Percentiles rank a stretch among this genome's conserved stretches.
Conservation (phyloP, 2,797 vertebrate species). For the Etheostoma nigrum region DNA sequence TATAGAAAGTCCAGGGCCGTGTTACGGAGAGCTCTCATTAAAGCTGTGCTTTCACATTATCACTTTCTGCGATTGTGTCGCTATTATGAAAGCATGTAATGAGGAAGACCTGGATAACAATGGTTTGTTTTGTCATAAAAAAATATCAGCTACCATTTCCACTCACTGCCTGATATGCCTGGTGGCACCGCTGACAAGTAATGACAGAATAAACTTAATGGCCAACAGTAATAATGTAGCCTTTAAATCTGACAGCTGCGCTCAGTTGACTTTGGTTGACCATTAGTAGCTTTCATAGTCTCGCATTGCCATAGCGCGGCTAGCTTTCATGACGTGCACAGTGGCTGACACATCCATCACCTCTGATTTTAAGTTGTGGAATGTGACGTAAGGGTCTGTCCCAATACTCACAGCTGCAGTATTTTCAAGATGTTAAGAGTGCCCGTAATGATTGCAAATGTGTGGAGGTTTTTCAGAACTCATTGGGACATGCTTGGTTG, state of each 20-base stretch:
- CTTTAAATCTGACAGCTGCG: slow-evolving; percentile 51
- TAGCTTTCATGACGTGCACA: slow-evolving; percentile 10
- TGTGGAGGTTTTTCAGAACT: not conserved
- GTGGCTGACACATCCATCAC: slow-evolving; percentile 21
- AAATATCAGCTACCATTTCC: slow-evolving; percentile 57
- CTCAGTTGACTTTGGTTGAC: slow-evolving; percentile 19
- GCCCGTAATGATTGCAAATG: not conserved
- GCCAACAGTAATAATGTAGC: slow-evolving; percentile 36
- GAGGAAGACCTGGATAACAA: slow-evolving; percentile 37
- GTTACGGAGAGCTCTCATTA: slow-evolving; percentile 32
- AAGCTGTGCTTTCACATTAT: slow-evolving; percentile 23
- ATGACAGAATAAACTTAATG: slow-evolving; percentile 40
- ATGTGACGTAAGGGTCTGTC: not conserved
- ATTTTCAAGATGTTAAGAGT: not conserved
- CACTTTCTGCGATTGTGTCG: slow-evolving; percentile 26
- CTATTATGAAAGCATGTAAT: slow-evolving; percentile 41
- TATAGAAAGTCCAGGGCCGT: slow-evolving; percentile 19
- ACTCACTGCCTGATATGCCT: slow-evolving; percentile 23
- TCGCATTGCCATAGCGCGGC: too few species aligned
- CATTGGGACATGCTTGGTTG: not conserved
- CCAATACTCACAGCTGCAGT: not conserved
- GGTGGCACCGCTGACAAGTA: slow-evolving; percentile 21
- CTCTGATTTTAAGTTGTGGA: not conserved
- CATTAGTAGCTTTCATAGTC: slow-evolving; percentile 20
- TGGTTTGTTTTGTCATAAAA: slow-evolving; percentile 50